Evolutionary conservation across 2,113 vertebrate genomes (phyloP), one percentile per base, ranked within the genome.

Genomic region (Oenanthe melanoleuca): DNA sequence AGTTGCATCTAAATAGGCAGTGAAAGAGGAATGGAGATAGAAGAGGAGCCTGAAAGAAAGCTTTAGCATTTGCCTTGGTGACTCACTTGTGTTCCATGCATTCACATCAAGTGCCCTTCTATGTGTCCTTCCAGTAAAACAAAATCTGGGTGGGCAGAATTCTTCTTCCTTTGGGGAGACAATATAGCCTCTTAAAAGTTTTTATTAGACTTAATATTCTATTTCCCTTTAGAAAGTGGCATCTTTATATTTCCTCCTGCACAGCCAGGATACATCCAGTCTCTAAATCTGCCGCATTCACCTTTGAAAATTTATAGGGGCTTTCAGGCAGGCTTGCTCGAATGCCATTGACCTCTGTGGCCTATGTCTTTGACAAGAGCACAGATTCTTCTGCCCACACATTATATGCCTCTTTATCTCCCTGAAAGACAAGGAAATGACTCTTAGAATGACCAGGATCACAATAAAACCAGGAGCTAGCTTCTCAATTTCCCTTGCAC

Each of bases 341-440:
- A 97, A 96, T 97, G 97, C 94, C 96, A 97, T 96, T 97, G 97
- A 98, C 98, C 97, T 98, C 92, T 88, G 78, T 97, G 97, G 93
- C 97, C 97, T 95, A 33, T 44, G 89, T 97, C 97, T 97, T 96
- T 98, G 97, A 98, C 97, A 97, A 97, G 95, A 97, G 96, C 93
- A 95, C 87, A 94, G 96, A 94, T 91, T 96, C 93, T 97, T 97
- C 94, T 96, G 93, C 95, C 82, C 85, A 91, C 82, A 91, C 95
- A 96, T 95, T 97, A 86, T 95, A 96, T 93, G 89, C 74, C 78
- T 89, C 95, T 97, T 97, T 97, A 96, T 95, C 87, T 94, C 78
- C 73, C 80, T 94, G 93, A 95, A 97, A 97, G 88, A 91, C 94
- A 96, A 97, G 96, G 95, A 97, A 97, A 98, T 97, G 28, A 92